Evolutionary conservation across 2,113 vertebrate genomes (phyloP), one percentile per base, ranked within the genome.

Genomic region (Antigone vipio): DNA sequence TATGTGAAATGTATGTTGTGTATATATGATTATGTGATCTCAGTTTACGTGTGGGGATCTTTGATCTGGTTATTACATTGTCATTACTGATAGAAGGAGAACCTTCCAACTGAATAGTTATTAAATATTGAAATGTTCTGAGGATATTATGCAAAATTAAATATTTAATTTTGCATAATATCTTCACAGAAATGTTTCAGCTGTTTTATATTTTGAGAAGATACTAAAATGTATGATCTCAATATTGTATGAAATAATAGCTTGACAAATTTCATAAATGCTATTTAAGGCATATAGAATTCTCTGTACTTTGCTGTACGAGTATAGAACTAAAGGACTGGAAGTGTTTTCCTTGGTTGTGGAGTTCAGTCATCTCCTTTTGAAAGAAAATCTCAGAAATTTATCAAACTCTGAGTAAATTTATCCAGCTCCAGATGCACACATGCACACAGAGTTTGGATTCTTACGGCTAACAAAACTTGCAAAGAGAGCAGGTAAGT

Each of bases 71-170:
- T 80, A 67, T 76, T 93, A 60, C 11, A n/a, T 64, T 80, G 56
- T 68, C 69, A 29, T 88, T 93, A 59, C 62, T 82, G 59, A 55
- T 77, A 84, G 19, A 79, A 80, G 47, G 60, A 83, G 66, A 84
- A 62, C 29, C n/a, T 93, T 88, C 68, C 74, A 93, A 29, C 79
- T 58, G 59, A 87, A 76, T 55, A 76, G 67, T 92, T 91, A 96
- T 63, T 95, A 92, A 97, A 87, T 95, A 95, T 91, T 93, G 63
- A 92, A 95, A 77, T 76, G 76, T 94, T 94, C 69, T 60, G 71
- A 88, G 85, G 59, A 77, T 91, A 95, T 64, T 93, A 81, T 71
- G 49, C 8, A 18, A 83, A 96, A 94, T 93, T 80, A 82, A 95
- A 72, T 91, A 87, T 89, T 95, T 96, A 93, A 84, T 89, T 95